Base-by-base conservation (phyloP, 1,140 invertebrate species). In the Chironomus striatipennis region DNA sequence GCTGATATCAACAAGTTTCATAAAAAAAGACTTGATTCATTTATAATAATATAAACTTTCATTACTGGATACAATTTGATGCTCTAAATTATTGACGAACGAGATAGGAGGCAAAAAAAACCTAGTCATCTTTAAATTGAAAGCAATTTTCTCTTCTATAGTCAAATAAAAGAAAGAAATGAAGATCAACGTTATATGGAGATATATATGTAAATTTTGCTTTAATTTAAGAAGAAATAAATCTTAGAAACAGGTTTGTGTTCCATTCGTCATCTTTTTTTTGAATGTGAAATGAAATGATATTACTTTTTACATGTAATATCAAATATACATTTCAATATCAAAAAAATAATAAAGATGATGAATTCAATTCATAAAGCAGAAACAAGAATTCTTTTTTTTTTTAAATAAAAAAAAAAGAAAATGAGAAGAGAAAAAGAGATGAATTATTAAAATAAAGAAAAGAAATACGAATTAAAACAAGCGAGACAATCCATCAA, bases 401-500 rank as follows among this genome's bases (percentile, higher is more conserved):
- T 43, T 43, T 43, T 10, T 43, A 43, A 43, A 43, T 43, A 43
- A 43, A 47, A 47, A 47, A 43, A 47, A 47, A n/a, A n/a, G 12
- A 57, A 57, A 57, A n/a, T 57, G 47, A n/a, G 47, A 17, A 70
- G 18, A 21, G 18, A 18, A 70, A 9, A 70, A 18, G 10, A 70
- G 65, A 70, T 70, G 65, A 70, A 70, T 70, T n/a, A n/a, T 18
- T 70, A 7, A 21, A 70, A 70, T 70, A 17, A 70, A 70, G 65
- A 57, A 57, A 57, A 12, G 47, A 57, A 57, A n/a, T 57, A 57
- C 47, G 47, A 57, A 57, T 57, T 57, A 57, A 57, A 57, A 57
- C 47, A 57, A 57, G n/a, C 17, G 65, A 18, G 65, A 70, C 65
- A 70, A 70, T 70, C 65, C 65, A 70, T 20, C 65, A 70, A 70